Evolutionary conservation across 2,113 vertebrate species (phyloP), one percentile per base, ranked within the genome.

Genomic region (Verasper variegatus): DNA sequence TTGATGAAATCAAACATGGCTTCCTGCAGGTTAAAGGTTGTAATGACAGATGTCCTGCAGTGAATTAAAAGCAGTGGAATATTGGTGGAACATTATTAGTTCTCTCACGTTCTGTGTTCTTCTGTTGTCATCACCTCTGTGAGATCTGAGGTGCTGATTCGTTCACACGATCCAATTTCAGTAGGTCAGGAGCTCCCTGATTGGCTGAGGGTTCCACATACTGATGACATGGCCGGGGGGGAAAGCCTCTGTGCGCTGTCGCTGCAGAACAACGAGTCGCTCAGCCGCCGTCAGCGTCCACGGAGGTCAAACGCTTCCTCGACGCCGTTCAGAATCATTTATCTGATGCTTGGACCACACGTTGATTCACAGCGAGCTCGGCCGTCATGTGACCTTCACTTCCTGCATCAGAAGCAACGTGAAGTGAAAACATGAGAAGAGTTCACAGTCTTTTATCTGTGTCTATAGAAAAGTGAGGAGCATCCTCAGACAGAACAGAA

Each of bases 111-210:
- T 40, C 37, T 40, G 37, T 3, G 45, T 47, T 47, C 45, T 14
- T 47, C 45, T 47, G 45, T 47, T 47, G 14, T 13, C 45, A 47
- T 47, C 45, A 47, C 45, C 45, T 47, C 45, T 40, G 37, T 14
- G 45, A 47, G 45, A 14, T 47, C 45, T 47, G 45, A 47, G 14
- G 45, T 47, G 45, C 45, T 56, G 37, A 40, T 10, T 40, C 10
- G 37, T 40, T 40, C 37, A 40, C 37, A 40, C 10, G 52, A 76
- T 80, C 64, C n/a, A 55, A 73, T 80, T 76, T 77, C 69, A 76
- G 31, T 31, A 0, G 69, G 64, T 84, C 78, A 84, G 76, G 71
- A 65, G 64, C 78, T 78, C 55, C 13, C 1, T 5, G 49, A 74
- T 49, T 76, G 76, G 76, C 68, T 58, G 5, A 1, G 52, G 58